Evolutionary conservation across 2,113 vertebrate genomes (phyloP).

Genomic region (Cercopithecus mona): DNA sequence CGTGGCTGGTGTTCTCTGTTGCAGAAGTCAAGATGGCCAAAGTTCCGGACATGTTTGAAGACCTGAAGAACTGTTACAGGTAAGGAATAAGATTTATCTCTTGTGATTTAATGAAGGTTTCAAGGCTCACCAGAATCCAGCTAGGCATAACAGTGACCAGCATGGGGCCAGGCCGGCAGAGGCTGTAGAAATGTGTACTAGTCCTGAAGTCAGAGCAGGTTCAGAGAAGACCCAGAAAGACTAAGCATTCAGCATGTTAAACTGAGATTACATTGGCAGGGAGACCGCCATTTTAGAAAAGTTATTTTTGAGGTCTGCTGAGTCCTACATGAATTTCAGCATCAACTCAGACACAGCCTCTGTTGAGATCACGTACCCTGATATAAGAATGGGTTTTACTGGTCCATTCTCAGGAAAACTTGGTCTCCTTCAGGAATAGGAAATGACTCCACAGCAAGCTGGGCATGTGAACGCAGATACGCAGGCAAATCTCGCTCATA

Average conservation of each 20-base stretch:
- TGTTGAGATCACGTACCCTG: not conserved
- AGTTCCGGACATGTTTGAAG: constrained; percentile 63
- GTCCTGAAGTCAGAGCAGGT: not conserved
- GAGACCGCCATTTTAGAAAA: not conserved
- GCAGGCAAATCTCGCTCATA: not conserved
- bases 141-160: not conserved
- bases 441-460: not conserved
- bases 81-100: constrained; percentile 37
- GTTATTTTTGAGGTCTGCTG: not conserved
- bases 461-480: too few relatives aligned
- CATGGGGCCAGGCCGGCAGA: not conserved
- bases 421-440: not conserved
- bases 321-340: not conserved
- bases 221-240: not conserved
- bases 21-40: constrained; percentile 69
- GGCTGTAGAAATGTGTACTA: not conserved
- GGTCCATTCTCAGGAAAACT: not conserved
- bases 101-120: not conserved
- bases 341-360: not conserved
- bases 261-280: not conserved
- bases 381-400: not conserved
- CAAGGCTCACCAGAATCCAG: not conserved
- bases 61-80: constrained; percentile 69
- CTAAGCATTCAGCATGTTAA: not conserved
- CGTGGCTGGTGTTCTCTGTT: constrained; percentile 26